These are phyloP conservation scores for Callocephalon fimbriatum DNA, from an alignment of 2,113 vertebrate species.

Conservation along the genomic window DNA sequence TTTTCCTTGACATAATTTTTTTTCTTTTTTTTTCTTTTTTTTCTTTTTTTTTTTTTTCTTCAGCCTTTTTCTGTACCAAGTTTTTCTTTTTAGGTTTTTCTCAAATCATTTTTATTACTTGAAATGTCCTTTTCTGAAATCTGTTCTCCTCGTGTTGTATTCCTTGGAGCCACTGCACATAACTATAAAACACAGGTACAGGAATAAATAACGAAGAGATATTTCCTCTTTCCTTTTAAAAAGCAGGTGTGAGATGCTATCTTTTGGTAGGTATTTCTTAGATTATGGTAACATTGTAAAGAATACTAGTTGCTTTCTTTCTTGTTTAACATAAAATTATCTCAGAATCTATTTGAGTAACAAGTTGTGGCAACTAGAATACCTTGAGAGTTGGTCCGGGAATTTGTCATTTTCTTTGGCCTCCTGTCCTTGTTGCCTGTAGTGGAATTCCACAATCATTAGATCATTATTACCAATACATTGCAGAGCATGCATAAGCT, in stretches of 20 bases:
- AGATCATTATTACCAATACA: background rate
- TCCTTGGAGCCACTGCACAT: background rate
- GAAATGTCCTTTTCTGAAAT: background rate
- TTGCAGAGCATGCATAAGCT: background rate
- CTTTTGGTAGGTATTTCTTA: background rate
- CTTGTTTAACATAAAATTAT: background rate
- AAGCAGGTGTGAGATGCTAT: background rate
- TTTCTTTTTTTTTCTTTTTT: too few species aligned
- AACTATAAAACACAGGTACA: background rate
- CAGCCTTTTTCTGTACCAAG: background rate
- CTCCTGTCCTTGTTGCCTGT: constrained; percentile 68
- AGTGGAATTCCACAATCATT: constrained; percentile 44
- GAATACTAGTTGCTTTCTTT: background rate
- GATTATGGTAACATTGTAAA: background rate
- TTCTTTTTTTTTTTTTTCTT: background rate
- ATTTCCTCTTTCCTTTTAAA: background rate
- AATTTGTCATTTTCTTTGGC: constrained; percentile 60
- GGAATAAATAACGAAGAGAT: background rate
- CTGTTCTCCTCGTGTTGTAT: background rate
- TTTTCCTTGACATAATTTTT: background rate
- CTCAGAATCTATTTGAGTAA: background rate
- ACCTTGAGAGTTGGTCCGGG: constrained; percentile 64
- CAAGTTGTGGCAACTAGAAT: background rate
- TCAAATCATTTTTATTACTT: background rate
- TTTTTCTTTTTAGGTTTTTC: background rate